Evolutionary conservation across 2,797 vertebrate species (phyloP).

Genomic region (Pseudomugil gertrudae): DNA sequence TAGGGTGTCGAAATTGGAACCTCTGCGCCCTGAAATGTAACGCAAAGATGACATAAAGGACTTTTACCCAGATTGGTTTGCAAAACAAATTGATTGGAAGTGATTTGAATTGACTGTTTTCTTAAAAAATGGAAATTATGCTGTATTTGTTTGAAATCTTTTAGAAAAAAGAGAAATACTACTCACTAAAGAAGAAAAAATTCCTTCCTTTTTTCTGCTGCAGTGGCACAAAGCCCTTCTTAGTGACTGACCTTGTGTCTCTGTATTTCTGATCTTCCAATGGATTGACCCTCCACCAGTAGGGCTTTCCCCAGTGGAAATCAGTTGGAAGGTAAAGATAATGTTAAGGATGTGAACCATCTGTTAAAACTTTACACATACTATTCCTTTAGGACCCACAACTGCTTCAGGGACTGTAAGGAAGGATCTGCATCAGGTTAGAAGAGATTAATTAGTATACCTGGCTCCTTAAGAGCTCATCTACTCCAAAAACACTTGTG

Average conservation of each 20-base stretch:
- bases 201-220: not conserved
- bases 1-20: constrained; percentile 46
- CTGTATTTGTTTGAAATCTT: constrained; percentile 20
- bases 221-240: constrained; percentile 7
- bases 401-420: constrained; percentile 15
- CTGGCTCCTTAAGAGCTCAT: constrained; percentile 18
- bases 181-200: constrained; percentile 8
- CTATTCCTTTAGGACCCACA: constrained; percentile 16
- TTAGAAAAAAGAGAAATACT: constrained; percentile 7
- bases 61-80: constrained; percentile 34
- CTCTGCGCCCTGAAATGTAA: constrained; percentile 50
- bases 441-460: constrained; percentile 31
- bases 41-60: constrained; percentile 43
- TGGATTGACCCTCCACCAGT: constrained; percentile 23
- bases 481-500: constrained; percentile 15
- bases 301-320: constrained; percentile 24
- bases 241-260: constrained; percentile 29
- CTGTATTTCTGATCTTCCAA: constrained; percentile 27
- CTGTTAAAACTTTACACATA: constrained; percentile 33
- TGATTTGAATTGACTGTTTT: not conserved
- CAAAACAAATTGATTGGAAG: constrained; percentile 21
- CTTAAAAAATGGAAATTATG: constrained; percentile 27
- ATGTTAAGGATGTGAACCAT: constrained; percentile 32
- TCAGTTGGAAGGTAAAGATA: constrained; percentile 23
- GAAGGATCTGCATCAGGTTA: constrained; percentile 11